phyloP scores from a whole-genome alignment of 2,888 invertebrate genomes.

The Drosophila anomalata region DNA sequence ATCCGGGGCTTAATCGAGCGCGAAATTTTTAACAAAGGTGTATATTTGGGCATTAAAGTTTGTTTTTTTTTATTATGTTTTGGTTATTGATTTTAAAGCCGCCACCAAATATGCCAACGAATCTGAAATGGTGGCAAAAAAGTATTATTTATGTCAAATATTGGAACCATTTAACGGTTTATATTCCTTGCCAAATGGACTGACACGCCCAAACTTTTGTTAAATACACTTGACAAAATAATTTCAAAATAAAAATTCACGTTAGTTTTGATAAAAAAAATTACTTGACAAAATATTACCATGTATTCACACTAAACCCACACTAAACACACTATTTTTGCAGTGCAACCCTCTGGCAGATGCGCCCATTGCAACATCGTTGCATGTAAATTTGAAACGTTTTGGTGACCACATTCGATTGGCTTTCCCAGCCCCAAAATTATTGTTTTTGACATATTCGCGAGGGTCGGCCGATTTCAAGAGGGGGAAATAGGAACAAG shows the following conservation, averaged over 20 bases:
- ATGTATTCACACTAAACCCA: too few relatives aligned
- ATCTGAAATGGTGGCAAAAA: constrained; percentile 17
- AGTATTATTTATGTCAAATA: constrained; percentile 44
- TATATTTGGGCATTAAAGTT: constrained; percentile 19
- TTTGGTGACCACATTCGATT: constrained; percentile 53
- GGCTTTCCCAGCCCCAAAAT: constrained; percentile 25
- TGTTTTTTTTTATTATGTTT: constrained; percentile 30
- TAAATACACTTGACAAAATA: background rate
- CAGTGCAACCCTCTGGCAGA: background rate
- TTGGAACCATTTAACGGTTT: constrained; percentile 42
- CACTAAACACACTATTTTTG: background rate
- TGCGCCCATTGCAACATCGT: constrained; percentile 9
- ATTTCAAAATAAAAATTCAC: background rate
- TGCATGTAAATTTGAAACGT: constrained; percentile 33
- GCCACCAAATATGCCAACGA: constrained; percentile 44
- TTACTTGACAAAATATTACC: too few relatives aligned
- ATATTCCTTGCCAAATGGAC: constrained; percentile 45
- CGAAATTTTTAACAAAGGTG: constrained; percentile 57
- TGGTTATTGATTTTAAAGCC: constrained; percentile 67
- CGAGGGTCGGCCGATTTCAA: constrained; percentile 4
- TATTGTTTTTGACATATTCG: constrained; percentile 49
- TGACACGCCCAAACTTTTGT: constrained; percentile 6
- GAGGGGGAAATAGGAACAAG: background rate
- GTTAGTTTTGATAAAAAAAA: too few relatives aligned
- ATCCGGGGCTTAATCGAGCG: constrained; percentile 66